Evolutionary conservation across 1,140 invertebrate species (phyloP).

Genomic region (Metaphire vulgaris): DNA sequence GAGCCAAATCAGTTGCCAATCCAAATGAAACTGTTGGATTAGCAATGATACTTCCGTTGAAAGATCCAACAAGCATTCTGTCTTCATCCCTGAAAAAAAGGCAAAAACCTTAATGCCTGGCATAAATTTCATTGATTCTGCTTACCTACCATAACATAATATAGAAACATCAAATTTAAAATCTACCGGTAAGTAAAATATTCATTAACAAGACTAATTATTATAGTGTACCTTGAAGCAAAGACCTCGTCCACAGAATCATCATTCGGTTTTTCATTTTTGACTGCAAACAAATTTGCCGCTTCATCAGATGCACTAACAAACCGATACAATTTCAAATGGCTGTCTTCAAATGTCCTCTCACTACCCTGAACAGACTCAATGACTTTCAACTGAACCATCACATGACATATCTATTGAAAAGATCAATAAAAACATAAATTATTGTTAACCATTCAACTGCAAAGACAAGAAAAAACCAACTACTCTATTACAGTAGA

Average conservation of each 20-base stretch:
- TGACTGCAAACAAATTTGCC: neutral
- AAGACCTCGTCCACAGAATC: neutral
- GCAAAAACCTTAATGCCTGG: no score
- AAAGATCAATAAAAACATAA: conserved; percentile 17
- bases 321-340: conserved; percentile 44
- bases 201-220: no score
- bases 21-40: neutral
- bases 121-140: no score
- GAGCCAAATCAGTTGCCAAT: neutral
- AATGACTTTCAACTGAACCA: conserved; percentile 47
- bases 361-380: conserved; percentile 35
- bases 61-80: neutral
- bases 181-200: no score
- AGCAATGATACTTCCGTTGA: neutral
- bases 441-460: conserved; percentile 7
- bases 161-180: no score
- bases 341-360: conserved; percentile 46
- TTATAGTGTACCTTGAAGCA: neutral
- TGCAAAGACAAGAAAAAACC: no score
- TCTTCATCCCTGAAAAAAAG: neutral
- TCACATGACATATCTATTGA: conserved; percentile 47
- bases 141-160: no score
- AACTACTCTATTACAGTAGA: no score
- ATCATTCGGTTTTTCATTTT: neutral
- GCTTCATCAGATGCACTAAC: conserved; percentile 19